phyloP scores from a whole-genome alignment of 2,113 vertebrate genomes.

The Bubo bubo region DNA sequence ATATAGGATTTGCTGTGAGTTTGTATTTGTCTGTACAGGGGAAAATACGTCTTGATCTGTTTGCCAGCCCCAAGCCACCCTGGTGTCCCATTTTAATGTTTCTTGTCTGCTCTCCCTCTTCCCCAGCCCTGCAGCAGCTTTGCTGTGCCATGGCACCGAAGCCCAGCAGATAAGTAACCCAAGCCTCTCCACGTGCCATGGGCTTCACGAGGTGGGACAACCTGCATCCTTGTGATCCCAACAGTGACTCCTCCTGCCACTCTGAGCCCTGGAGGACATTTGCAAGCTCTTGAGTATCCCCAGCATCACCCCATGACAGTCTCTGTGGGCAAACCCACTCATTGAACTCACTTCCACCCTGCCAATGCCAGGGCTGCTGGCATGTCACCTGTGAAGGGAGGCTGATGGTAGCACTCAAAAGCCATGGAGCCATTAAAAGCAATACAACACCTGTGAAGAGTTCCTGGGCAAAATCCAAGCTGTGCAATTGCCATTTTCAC shows the following conservation, averaged over 20 bases:
- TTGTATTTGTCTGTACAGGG: neutral
- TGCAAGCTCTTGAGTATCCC: neutral
- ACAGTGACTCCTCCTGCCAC: neutral
- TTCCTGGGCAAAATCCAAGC: neutral
- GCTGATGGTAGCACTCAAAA: neutral
- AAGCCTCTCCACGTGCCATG: neutral
- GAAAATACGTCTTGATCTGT: neutral
- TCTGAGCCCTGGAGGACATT: neutral
- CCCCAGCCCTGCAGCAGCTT: neutral
- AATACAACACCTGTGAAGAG: neutral
- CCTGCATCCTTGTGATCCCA: rapidly evolving
- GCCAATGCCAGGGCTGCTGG: neutral
- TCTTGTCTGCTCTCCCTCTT: neutral
- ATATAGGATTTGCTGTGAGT: neutral
- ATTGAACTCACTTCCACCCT: neutral
- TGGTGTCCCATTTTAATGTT: neutral
- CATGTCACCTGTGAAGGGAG: neutral
- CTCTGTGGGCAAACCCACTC: neutral
- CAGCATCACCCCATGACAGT: neutral
- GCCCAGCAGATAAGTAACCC: neutral
- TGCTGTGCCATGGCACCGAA: neutral
- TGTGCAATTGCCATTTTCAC: neutral
- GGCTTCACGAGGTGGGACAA: neutral
- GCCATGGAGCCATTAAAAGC: neutral
- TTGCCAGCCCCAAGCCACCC: neutral